Evolutionary conservation across 2,888 invertebrate genomes (phyloP), one percentile per base, ranked within the genome.

Genomic region (Acanthacorydalis orientalis): DNA sequence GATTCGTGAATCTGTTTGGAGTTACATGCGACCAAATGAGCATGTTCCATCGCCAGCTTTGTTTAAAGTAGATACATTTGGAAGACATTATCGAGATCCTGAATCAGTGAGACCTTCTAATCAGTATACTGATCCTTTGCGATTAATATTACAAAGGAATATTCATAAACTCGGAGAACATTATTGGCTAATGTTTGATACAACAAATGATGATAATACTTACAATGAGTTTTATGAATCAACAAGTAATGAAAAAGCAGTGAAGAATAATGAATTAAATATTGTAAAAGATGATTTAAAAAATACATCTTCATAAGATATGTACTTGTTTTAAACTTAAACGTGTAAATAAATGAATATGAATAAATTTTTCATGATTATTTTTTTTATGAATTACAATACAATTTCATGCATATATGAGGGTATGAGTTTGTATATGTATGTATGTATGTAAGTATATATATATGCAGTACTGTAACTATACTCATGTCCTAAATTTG

Each of bases 1-100:
- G 47, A 64, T 92, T 53, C 75, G 84, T 44, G 90, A 91, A 59
- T 87, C 87, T 57, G 74, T 92, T 48, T 92, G 91, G 90, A 83
- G 81, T 57, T 92, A 89, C 60, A 81, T 91, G 63, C 77, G 87
- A 53, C 46, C 46, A 31, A 46, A 46, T 12, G 90, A 90, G 59
- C 79, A 90, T 60, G 85, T 90, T 16, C 90, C 90, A 1, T 84
- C 89, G 0, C 90, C 90, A 0, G 82, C 84, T 0, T 64, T 87
- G 9, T 90, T 88, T 56, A 69, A 72, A 1, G 74, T 78, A 46
- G 83, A 84, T 59, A 64, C 72, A 34, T 75, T 76, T 56, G 80
- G 75, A 46, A 62, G 79, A n/a, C 75, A 78, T 56, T 88, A 87
- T 85, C 75, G 89, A 6, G 87, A 87, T 59, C 78, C 82, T 0